phyloP scores from a whole-genome alignment of 1,140 invertebrate species.

The Dendrolimus punctatus region DNA sequence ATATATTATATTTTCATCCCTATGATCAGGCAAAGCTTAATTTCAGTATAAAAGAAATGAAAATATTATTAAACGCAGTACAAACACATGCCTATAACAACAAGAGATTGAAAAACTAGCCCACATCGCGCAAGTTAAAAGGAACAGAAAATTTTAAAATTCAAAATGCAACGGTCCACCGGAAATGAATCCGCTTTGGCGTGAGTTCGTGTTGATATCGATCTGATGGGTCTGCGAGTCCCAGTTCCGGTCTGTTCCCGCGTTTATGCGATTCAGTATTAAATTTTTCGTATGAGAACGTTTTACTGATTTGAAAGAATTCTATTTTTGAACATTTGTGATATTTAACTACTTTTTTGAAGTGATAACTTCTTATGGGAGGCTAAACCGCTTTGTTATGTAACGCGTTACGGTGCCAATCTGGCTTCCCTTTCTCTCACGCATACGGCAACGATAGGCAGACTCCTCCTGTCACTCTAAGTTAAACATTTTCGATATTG shows the following conservation, averaged over 20 bases:
- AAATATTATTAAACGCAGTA: too few species aligned
- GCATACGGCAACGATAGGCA: too few species aligned
- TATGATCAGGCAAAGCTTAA: too few species aligned
- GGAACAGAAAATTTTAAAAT: slow-evolving; percentile 44
- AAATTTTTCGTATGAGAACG: slow-evolving; percentile 24
- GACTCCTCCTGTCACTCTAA: too few species aligned
- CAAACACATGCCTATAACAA: slow-evolving; percentile 5
- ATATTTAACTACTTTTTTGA: neutral
- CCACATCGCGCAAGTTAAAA: slow-evolving; percentile 20
- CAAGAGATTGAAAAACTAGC: slow-evolving; percentile 25
- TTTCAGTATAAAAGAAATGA: too few species aligned
- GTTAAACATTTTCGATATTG: too few species aligned
- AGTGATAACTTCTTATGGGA: neutral
- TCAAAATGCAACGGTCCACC: slow-evolving; percentile 57
- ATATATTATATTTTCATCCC: too few species aligned
- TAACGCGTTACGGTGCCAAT: too few species aligned
- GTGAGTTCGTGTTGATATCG: slow-evolving; percentile 54
- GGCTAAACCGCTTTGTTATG: too few species aligned
- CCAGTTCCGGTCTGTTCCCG: slow-evolving; percentile 54
- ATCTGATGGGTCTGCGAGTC: slow-evolving; percentile 54
- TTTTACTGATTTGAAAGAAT: slow-evolving; percentile 8
- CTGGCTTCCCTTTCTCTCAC: too few species aligned
- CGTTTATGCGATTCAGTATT: slow-evolving; percentile 65
- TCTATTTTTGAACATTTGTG: slow-evolving; percentile 18
- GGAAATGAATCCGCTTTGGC: slow-evolving; percentile 61